Base-by-base conservation (phyloP, 2,797 vertebrate genomes). In the Peromyscus nudipes region DNA sequence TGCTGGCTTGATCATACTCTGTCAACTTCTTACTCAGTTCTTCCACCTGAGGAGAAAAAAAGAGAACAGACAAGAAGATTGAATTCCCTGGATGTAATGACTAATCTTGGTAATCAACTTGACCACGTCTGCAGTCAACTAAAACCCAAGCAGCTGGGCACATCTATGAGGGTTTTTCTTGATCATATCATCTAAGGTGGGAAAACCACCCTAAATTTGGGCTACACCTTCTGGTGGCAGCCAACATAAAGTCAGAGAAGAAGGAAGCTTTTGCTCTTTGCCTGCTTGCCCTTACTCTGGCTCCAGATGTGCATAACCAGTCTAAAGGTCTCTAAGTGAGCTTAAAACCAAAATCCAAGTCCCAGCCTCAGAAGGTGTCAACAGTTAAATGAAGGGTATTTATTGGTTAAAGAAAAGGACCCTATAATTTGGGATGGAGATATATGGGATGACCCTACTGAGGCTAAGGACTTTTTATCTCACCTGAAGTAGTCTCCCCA, bases 21-120 rank as follows among this genome's bases (percentile, higher is more conserved):
- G 75, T 96, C 92, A 99, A 89, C 93, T 99, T 98, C 71, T 99
- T 98, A 29, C 91, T 98, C 94, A 99, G 98, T 40, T 99, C 99
- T 21, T 98, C 98, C 55, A 98, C 96, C 99, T 99, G 95, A 25
- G 84, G 0, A 71, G 43, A 2, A 79, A 29, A 29, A 13, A n/a
- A 17, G 60, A 94, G n/a, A 85, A 52, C 17, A 62, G 19, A 85
- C 37, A 75, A 64, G 52, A 43, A 62, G 12, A 55, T 31, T 97
- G 81, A 91, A 75, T 77, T 69, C 40, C 77, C 17, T 12, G 49
- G 14, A 21, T 52, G 21, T 16, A n/a, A 37, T 25, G 7, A 65
- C 46, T 25, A 17, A 9, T n/a, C 43, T 86, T 52, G 34, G 43
- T 86, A 16, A 10, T 52, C 64, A 25, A 69, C 12, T 52, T 52